phyloP scores from a whole-genome alignment of 2,797 vertebrate species.

The Periparus ater region DNA sequence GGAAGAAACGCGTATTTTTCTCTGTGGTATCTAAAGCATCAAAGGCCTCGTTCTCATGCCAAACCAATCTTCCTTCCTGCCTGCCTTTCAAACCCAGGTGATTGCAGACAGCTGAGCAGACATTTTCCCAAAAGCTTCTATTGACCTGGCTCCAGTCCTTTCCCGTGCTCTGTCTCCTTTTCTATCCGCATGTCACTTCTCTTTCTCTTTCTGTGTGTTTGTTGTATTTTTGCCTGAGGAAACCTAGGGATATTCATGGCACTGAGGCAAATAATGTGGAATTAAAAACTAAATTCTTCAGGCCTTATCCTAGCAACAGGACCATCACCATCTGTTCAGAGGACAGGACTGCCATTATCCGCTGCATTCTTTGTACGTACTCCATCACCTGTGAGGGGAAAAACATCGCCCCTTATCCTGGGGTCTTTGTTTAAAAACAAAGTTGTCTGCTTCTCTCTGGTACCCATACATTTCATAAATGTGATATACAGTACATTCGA shows the following conservation, averaged over 20 bases:
- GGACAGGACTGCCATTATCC: conserved; percentile 82
- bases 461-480: conserved; percentile 68
- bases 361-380: conserved; percentile 76
- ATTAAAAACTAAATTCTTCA: conserved; percentile 90
- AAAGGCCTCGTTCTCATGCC: conserved; percentile 80
- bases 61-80: conserved; percentile 85
- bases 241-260: conserved; percentile 84
- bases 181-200: conserved; percentile 68
- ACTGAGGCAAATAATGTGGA: conserved; percentile 89
- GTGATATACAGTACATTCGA: conserved; percentile 66
- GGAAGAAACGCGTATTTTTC: conserved; percentile 81
- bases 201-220: conserved; percentile 71
- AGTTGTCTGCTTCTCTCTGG: conserved; percentile 64
- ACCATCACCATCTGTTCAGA: conserved; percentile 91
- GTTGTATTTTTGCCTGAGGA: conserved; percentile 78
- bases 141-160: conserved; percentile 77
- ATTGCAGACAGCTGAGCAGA: conserved; percentile 85
- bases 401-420: conserved; percentile 74
- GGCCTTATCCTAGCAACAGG: conserved; percentile 88
- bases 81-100: conserved; percentile 84
- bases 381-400: conserved; percentile 88
- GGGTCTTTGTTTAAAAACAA: conserved; percentile 78
- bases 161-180: conserved; percentile 67
- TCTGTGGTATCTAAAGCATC: conserved; percentile 80
- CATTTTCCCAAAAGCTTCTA: conserved; percentile 82